A percentile compares a stretch with the other conserved stretches of the same genome.
Evolutionary conservation across 35 echinoderm and acorn worm genomes (phyloP).

Genomic region (Ophiothrix spiculata): DNA sequence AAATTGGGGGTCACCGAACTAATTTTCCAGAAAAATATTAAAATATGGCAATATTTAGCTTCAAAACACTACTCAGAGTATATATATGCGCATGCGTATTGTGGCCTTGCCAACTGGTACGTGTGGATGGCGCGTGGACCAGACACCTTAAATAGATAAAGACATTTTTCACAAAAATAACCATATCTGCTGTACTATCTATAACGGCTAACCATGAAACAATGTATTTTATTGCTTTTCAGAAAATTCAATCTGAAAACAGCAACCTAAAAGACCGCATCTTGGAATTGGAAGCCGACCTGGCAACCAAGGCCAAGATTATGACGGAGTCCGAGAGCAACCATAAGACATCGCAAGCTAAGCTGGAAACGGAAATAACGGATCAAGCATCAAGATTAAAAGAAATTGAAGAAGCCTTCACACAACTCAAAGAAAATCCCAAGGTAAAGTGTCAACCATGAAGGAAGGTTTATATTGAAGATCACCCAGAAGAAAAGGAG

Average conservation of each 20-base stretch:
- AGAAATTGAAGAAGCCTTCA: slow-evolving; percentile 47
- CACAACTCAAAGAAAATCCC: slow-evolving; percentile 71
- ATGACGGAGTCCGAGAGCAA: slow-evolving; percentile 33
- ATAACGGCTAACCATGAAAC: slow-evolving; percentile 1
- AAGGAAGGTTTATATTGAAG: no score
- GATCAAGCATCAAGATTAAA: slow-evolving; percentile 30
- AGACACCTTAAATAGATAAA: no score
- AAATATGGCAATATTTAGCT: no score
- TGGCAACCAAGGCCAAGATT: slow-evolving; percentile 15
- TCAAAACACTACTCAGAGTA: no score
- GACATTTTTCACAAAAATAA: no score
- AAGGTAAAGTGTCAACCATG: no score
- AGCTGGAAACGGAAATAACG: slow-evolving; percentile 5
- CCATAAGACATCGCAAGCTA: not conserved
- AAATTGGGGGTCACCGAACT: no score
- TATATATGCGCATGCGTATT: no score
- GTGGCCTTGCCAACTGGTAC: not conserved
- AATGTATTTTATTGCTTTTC: slow-evolving; percentile 12
- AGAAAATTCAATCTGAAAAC: slow-evolving; percentile 38
- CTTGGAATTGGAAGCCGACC: slow-evolving; percentile 30
- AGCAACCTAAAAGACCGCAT: slow-evolving; percentile 23
- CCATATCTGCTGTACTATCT: not conserved
- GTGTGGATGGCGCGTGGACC: not conserved
- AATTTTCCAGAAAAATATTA: no score
- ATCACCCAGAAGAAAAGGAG: no score